Conservation (phyloP, 2,113 vertebrate genomes). For the Colius striatus region DNA sequence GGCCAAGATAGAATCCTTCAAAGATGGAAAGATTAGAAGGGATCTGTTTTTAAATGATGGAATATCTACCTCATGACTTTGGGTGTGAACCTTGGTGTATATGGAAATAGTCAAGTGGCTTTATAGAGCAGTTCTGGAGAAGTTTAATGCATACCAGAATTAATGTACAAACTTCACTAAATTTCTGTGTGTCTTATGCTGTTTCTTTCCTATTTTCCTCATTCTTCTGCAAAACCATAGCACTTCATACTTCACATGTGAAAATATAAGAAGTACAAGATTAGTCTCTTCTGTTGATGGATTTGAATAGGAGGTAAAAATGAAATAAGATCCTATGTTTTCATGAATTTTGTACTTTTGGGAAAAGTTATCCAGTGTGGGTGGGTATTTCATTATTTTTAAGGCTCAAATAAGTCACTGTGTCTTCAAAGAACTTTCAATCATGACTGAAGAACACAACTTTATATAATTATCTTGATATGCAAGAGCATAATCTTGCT, state of each 20-base stretch:
- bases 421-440: neutral
- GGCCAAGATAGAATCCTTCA: neutral
- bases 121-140: neutral
- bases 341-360: neutral
- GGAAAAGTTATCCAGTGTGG: neutral
- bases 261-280: neutral
- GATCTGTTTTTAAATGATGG: neutral
- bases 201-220: neutral
- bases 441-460: fast-evolving
- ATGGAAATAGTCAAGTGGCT: neutral
- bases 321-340: neutral
- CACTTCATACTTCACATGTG: fast-evolving
- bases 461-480: neutral
- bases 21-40: neutral
- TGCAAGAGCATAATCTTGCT: neutral
- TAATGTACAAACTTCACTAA: neutral
- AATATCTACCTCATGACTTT: neutral
- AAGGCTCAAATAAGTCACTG: neutral
- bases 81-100: neutral
- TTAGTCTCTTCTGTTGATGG: fast-evolving
- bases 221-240: neutral
- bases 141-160: neutral
- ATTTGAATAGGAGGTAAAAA: neutral
- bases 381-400: neutral
- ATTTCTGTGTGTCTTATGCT: neutral